phyloP scores from a whole-genome alignment of 2,888 invertebrate species.

The Aporophyla nigra region DNA sequence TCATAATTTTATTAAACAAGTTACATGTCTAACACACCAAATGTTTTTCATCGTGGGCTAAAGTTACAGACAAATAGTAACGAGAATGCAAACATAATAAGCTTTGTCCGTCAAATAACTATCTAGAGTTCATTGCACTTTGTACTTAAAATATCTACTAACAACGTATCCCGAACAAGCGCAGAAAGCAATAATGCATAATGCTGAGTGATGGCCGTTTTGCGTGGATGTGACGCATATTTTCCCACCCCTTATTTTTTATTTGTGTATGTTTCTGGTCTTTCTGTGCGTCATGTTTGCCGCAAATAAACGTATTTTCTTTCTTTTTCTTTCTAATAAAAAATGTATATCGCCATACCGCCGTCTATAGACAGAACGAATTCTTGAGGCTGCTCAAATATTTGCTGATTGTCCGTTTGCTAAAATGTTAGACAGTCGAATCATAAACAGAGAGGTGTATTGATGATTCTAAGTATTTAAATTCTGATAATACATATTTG shows the following conservation, averaged over 20 bases:
- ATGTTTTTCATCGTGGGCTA: background rate
- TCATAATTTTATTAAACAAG: too few species aligned
- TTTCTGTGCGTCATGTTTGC: too few species aligned
- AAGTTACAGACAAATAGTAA: slow-evolving; percentile 36
- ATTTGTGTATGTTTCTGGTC: too few species aligned
- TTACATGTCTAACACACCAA: background rate
- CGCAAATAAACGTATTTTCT: too few species aligned
- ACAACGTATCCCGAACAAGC: slow-evolving; percentile 3
- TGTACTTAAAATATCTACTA: background rate
- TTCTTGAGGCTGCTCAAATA: slow-evolving; percentile 10
- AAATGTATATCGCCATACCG: background rate
- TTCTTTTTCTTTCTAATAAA: too few species aligned
- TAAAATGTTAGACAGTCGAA: background rate
- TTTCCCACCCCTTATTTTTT: too few species aligned
- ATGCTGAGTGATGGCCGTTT: too few species aligned
- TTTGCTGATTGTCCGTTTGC: background rate
- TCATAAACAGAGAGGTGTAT: background rate
- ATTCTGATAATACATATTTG: too few species aligned
- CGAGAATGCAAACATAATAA: slow-evolving; percentile 11
- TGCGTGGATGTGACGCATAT: too few species aligned
- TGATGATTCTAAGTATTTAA: too few species aligned
- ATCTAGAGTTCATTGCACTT: slow-evolving; percentile 21
- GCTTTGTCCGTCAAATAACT: background rate
- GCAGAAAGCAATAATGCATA: background rate
- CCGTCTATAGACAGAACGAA: background rate